Evolutionary conservation across 1,140 invertebrate genomes (phyloP), one percentile per base, ranked within the genome.

Genomic region (Brachionus rubens): DNA sequence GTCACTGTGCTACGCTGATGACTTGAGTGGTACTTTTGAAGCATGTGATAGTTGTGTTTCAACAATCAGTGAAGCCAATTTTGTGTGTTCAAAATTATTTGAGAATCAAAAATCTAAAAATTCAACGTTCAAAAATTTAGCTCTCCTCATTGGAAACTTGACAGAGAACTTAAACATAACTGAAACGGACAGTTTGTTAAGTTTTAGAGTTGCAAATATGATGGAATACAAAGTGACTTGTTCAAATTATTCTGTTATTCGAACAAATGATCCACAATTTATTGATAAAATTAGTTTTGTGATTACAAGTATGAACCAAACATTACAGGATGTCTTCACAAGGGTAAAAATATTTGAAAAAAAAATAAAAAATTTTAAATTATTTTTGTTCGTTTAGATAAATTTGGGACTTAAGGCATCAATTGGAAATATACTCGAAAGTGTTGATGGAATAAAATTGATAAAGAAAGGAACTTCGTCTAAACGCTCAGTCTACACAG

Each of bases 391-490:
- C 16, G 3, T 36, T 10, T n/a, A n/a, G 10, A 16, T 19, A 41
- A 36, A 16, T 30, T 43, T 9, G 36, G 9, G n/a, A 33, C 30
- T 59, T 59, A 19, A 40, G 28, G 36, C 10, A 16, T 59, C 36
- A 43, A 43, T 65, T 6, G 59, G 59, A 21, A 43, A 43, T 43
- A 65, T 65, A 43, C 24, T 65, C 6, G 40, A 24, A 21, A 43
- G 36, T 10, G 36, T 65, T 0, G 21, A 28, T 4, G 33, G 24
- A 3, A 43, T 43, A 30, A 26, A 12, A 16, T 65, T 65, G 12
- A 24, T 10, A 43, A 26, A 43, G 43, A 65, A 65, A 65, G 59
- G 59, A 43, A n/a, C 59, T 36, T 59, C 54, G 24, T 43, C 59
- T 21, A 21, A 46, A 7, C 26, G 19, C 24, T 19, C 33, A 12